Base-by-base conservation (phyloP, 2,113 vertebrate species). In the Merops nubicus region DNA sequence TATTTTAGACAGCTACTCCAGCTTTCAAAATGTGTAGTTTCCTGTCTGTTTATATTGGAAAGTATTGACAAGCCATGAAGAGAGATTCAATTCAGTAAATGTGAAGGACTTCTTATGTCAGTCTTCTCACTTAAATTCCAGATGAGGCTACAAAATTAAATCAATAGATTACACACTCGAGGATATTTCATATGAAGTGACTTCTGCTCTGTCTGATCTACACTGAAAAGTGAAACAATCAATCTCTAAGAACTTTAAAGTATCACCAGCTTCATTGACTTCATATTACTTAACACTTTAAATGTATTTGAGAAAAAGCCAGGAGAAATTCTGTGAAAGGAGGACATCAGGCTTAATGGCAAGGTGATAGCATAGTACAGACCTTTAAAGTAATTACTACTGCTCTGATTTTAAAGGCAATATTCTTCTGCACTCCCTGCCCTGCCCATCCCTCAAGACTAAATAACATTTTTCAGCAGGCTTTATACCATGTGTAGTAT, bases 131-230 rank as follows among this genome's bases (percentile, higher is more conserved):
- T 85, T 92, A 79, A 83, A 89, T 42, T 92, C 68, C 57, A 60
- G 67, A 67, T 94, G 82, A 77, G 68, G 64, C 83, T 91, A 89
- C 89, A 89, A 87, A 96, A 95, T 95, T 91, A 91, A 88, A 94
- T 94, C 92, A 94, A 93, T 86, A 31, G 20, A 93, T 95, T 95
- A 91, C 56, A 87, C 77, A 84, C 34, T 67, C 1, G 0, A 51
- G 36, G 45, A 76, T 85, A 43, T 88, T 92, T 84, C 54, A 54
- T 29, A 70, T 56, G 60, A 88, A 87, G 75, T 75, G 43, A 88
- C 67, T 91, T 85, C 83, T 72, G 36, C 28, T 91, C 38, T 48
- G 73, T 50, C 65, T 67, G 85, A 94, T 93, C 83, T 91, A n/a
- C 36, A 28, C 10, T 17, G 85, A 69, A 89, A 94, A 48, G 34